Conservation (phyloP, 2,888 invertebrate genomes). For the Fabriciana adippe region DNA sequence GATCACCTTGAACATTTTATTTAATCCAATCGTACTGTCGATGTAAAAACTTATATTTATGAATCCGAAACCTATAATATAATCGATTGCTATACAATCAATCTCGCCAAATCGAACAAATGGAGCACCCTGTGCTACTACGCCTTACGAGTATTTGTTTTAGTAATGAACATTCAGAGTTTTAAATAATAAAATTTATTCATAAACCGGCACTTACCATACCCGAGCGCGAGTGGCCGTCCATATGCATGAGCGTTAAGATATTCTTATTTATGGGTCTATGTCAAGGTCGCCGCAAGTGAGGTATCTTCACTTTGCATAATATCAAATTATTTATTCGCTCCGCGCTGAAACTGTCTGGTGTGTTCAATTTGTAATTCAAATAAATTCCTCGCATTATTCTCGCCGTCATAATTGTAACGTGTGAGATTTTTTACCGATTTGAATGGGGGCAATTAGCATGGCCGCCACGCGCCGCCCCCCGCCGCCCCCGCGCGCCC, state of each 20-base stretch:
- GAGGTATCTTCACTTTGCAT: conserved; percentile 77
- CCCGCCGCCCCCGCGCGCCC: conserved; percentile 19
- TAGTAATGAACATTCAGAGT: conserved; percentile 82
- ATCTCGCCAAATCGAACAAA: conserved; percentile 27
- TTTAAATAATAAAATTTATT: conserved; percentile 82
- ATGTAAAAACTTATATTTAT: conserved; percentile 53
- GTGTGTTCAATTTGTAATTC: conserved; percentile 78
- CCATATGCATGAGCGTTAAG: conserved; percentile 81
- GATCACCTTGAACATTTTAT: conserved; percentile 73
- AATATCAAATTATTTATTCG: conserved; percentile 82
- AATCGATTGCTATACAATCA: neutral
- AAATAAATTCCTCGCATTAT: conserved; percentile 74
- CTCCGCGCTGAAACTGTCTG: conserved; percentile 76
- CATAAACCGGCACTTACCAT: conserved; percentile 81
- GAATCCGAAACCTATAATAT: conserved; percentile 2
- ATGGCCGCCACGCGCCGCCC: conserved; percentile 30
- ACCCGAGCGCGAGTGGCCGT: conserved; percentile 74
- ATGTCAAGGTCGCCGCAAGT: conserved; percentile 77
- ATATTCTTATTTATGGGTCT: conserved; percentile 81
- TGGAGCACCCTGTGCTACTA: conserved; percentile 78
- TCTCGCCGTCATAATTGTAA: conserved; percentile 72
- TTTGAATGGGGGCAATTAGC: conserved; percentile 44
- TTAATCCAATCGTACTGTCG: conserved; percentile 58
- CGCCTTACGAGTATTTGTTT: conserved; percentile 80
- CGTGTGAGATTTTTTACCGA: conserved; percentile 65